A percentile compares a stretch with the other conserved stretches of the same genome.
phyloP scores from a whole-genome alignment of 2,888 invertebrate species.

The Drosophila kambysellisi region DNA sequence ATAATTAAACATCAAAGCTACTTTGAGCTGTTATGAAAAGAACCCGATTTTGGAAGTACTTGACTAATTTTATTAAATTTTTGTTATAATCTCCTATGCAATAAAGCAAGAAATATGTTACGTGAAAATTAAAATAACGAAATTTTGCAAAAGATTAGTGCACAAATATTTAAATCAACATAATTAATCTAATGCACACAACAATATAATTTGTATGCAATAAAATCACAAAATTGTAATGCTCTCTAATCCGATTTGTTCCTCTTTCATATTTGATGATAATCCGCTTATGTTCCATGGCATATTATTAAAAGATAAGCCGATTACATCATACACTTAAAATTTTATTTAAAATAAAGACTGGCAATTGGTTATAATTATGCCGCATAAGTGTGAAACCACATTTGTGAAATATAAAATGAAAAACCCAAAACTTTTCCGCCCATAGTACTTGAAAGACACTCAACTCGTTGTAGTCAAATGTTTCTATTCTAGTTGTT shows the following conservation, averaged over 20 bases:
- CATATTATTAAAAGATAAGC: slow-evolving; percentile 35
- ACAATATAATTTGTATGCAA: neutral
- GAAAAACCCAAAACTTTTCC: neutral
- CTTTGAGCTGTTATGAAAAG: neutral
- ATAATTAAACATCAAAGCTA: no score
- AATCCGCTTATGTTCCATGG: slow-evolving; percentile 51
- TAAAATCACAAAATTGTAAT: slow-evolving; percentile 23
- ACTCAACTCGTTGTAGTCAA: slow-evolving; percentile 21
- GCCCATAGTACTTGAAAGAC: slow-evolving; percentile 39
- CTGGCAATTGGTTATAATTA: neutral
- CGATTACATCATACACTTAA: slow-evolving; percentile 39
- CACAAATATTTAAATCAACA: neutral
- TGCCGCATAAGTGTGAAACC: neutral
- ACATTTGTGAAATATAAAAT: neutral
- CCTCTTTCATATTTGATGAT: slow-evolving; percentile 13
- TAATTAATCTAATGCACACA: neutral
- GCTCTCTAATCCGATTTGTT: slow-evolving; percentile 22
- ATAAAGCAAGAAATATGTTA: neutral
- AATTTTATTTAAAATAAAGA: slow-evolving; percentile 3
- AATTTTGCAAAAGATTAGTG: neutral
- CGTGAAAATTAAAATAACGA: neutral
- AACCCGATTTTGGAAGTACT: neutral
- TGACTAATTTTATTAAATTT: no score
- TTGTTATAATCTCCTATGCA: no score
- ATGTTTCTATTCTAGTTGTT: slow-evolving; percentile 18